Evolutionary conservation across 2,888 invertebrate genomes (phyloP).

Genomic region (Trichogramma dendrolimi): DNA sequence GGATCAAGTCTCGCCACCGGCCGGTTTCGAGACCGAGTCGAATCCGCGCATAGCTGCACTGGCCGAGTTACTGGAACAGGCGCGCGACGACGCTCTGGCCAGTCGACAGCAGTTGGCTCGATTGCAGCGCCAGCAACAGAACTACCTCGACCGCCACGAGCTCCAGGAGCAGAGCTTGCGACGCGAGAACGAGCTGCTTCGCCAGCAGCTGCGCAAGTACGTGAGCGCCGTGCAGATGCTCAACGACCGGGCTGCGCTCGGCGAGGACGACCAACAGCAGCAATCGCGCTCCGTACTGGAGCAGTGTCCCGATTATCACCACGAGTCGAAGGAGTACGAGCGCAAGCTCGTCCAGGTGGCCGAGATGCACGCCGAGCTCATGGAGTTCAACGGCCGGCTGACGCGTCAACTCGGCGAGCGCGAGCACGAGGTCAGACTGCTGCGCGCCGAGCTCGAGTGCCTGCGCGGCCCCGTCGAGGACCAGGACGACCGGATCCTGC

Average conservation of each 20-base stretch:
- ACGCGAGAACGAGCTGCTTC: conserved; percentile 78
- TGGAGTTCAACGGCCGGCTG: conserved; percentile 84
- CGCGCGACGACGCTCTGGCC: conserved; percentile 45
- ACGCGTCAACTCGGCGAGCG: conserved; percentile 60
- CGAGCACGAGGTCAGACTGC: conserved; percentile 51
- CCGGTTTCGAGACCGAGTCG: conserved; percentile 39
- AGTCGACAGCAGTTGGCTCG: conserved; percentile 45
- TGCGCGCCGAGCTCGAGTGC: conserved; percentile 63
- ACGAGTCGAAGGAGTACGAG: conserved; percentile 77
- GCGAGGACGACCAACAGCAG: conserved; percentile 37
- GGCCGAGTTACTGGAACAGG: conserved; percentile 46
- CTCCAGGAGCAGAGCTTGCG: conserved; percentile 56
- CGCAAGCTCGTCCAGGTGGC: conserved; percentile 86
- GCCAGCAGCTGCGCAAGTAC: conserved; percentile 81
- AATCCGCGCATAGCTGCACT: conserved; percentile 42
- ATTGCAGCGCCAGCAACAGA: conserved; percentile 48
- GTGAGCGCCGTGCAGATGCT: conserved; percentile 85
- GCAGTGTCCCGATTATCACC: conserved; percentile 55
- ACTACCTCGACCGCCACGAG: conserved; percentile 48
- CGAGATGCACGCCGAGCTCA: conserved; percentile 90
- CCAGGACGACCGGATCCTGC: conserved; percentile 43
- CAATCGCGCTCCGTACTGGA: conserved; percentile 32
- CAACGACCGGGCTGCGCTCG: conserved; percentile 43
- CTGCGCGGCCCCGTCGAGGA: conserved; percentile 62
- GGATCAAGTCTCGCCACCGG: conserved; percentile 38